A percentile compares a stretch with the other conserved stretches of the same genome.
Conservation (phyloP, 2,113 vertebrate genomes). For the Glaucomys volans region DNA sequence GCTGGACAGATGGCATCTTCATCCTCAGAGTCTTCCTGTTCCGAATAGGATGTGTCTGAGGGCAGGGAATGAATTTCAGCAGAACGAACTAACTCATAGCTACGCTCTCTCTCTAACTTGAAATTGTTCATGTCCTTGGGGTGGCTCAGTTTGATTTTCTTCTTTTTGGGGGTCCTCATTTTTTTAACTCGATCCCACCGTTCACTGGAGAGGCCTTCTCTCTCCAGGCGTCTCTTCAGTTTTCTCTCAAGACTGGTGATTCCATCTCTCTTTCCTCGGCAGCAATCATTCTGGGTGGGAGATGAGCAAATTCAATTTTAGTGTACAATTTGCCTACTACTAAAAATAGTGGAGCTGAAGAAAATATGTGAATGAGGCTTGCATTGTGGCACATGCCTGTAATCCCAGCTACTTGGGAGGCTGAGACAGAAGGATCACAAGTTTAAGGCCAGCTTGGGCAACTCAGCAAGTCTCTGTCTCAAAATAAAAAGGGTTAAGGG, state of each 20-base stretch:
- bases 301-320: conserved; percentile 1
- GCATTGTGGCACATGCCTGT: not conserved
- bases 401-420: not conserved
- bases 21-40: conserved; percentile 94
- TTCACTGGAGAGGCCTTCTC: conserved; percentile 86
- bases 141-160: conserved; percentile 90
- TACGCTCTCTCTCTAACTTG: conserved; percentile 86
- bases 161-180: conserved; percentile 90
- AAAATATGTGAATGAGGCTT: not conserved
- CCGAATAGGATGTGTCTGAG: conserved; percentile 92
- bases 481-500: not conserved
- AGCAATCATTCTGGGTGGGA: conserved; percentile 86
- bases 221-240: conserved; percentile 92
- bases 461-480: not conserved
- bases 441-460: not conserved
- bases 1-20: conserved; percentile 96
- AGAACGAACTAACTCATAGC: conserved; percentile 84
- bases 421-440: not conserved
- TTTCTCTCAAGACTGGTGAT: conserved; percentile 90
- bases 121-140: conserved; percentile 85
- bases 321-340: not conserved
- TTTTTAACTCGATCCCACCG: conserved; percentile 90
- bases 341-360: not conserved
- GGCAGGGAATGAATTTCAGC: conserved; percentile 89
- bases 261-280: conserved; percentile 88